phyloP scores from a whole-genome alignment of 2,113 vertebrate species.

The Abramis brama region DNA sequence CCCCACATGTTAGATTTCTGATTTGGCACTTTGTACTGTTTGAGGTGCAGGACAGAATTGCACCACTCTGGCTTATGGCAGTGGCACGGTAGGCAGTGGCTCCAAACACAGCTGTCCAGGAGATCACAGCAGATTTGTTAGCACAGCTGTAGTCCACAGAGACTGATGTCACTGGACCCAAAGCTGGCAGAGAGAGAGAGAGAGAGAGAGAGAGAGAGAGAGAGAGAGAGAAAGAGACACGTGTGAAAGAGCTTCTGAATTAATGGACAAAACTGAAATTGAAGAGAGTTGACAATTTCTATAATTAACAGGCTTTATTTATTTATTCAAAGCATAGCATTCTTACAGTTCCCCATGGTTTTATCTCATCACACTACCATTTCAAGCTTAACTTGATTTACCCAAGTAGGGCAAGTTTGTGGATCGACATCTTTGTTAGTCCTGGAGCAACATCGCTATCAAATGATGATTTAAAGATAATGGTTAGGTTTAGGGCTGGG shows the following conservation, averaged over 20 bases:
- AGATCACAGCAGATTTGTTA: conserved; percentile 52
- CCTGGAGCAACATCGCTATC: background rate
- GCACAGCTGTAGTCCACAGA: conserved; percentile 69
- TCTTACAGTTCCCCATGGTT: background rate
- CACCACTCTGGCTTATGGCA: conserved; percentile 47
- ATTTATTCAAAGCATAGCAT: background rate
- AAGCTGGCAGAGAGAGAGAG: conserved; percentile 52
- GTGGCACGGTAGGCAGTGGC: conserved; percentile 67
- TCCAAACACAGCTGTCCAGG: conserved; percentile 65
- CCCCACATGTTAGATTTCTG: conserved; percentile 62
- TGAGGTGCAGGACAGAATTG: conserved; percentile 61
- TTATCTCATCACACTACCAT: background rate
- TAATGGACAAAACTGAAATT: background rate
- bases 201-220: background rate
- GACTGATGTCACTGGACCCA: conserved; percentile 64
- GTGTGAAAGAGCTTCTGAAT: background rate
- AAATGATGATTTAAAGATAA: background rate
- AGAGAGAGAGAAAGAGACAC: background rate
- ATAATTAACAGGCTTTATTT: background rate
- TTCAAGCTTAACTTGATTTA: background rate
- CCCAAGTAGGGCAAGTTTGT: background rate
- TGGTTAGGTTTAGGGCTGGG: background rate
- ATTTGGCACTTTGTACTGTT: conserved; percentile 61
- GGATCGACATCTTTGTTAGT: background rate
- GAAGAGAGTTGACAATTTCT: background rate